These are phyloP conservation scores for Chlorospingus flavigularis DNA, from an alignment of 2,797 vertebrate species.

Conservation along the genomic window DNA sequence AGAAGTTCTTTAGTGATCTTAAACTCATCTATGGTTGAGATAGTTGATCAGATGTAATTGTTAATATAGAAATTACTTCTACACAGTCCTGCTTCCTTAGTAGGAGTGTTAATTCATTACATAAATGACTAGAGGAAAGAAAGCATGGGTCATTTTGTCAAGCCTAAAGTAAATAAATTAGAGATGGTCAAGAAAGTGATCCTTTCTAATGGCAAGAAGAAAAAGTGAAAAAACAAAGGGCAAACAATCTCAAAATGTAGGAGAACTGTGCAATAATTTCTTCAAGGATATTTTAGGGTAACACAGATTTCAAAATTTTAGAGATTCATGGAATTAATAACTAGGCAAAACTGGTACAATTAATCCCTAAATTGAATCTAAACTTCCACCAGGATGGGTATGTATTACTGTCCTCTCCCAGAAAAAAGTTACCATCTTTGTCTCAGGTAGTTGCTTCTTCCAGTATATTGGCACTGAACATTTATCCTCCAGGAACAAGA, in stretches of 20 bases:
- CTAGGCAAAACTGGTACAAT: neutral
- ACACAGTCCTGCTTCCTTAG: neutral
- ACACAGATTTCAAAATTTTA: neutral
- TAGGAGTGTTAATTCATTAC: neutral
- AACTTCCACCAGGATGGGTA: neutral
- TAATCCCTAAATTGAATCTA: neutral
- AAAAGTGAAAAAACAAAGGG: neutral
- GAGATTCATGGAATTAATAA: neutral
- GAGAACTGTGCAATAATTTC: neutral
- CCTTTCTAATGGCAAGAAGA: neutral
- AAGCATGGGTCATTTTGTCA: neutral
- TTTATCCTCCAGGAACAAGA: neutral
- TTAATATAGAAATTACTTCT: neutral
- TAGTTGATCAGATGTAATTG: neutral
- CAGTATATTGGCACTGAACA: neutral
- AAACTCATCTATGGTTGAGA: neutral
- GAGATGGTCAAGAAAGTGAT: neutral
- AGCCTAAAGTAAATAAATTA: neutral
- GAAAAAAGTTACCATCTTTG: neutral
- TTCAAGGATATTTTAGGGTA: neutral
- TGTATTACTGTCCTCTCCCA: accelerated
- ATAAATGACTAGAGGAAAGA: neutral
- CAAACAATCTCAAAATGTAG: neutral
- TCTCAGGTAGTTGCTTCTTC: neutral
- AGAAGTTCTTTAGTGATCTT: neutral